Evolutionary conservation across 1,140 invertebrate species (phyloP).

Genomic region (Eupristina koningsbergeri): DNA sequence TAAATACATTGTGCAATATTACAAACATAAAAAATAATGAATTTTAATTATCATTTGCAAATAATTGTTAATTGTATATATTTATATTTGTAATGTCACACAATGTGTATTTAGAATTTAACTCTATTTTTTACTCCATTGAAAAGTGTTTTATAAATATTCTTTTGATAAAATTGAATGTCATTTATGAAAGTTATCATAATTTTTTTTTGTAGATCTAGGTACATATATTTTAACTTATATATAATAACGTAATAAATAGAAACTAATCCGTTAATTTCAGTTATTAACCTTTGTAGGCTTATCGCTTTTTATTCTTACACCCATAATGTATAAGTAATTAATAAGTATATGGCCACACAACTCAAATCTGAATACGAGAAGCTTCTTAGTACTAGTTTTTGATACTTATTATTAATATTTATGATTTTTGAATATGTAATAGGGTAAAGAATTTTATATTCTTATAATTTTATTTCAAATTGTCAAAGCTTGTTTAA

Average conservation of each 20-base stretch:
- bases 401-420: slow-evolving; percentile 11
- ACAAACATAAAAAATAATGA: too few species aligned
- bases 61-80: too few species aligned
- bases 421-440: not conserved
- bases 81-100: too few species aligned
- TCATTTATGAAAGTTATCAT: not conserved
- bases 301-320: slow-evolving; percentile 16
- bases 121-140: too few species aligned
- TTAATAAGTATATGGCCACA: slow-evolving; percentile 14
- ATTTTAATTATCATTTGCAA: too few species aligned
- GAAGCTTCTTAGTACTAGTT: slow-evolving; percentile 24
- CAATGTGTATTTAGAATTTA: too few species aligned
- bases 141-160: not conserved
- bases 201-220: slow-evolving; percentile 2
- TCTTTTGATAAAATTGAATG: not conserved
- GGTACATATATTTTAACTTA: slow-evolving; percentile 11
- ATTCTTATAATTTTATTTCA: too few species aligned
- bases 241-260: not conserved
- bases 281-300: slow-evolving; percentile 34
- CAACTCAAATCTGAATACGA: slow-evolving; percentile 1
- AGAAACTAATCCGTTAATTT: slow-evolving; percentile 41
- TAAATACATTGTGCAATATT: too few species aligned
- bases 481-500: not conserved
- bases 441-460: not conserved
- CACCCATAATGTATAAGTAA: slow-evolving; percentile 16